phyloP scores from a whole-genome alignment of 1,140 invertebrate genomes.

The Drosophila busckii region DNA sequence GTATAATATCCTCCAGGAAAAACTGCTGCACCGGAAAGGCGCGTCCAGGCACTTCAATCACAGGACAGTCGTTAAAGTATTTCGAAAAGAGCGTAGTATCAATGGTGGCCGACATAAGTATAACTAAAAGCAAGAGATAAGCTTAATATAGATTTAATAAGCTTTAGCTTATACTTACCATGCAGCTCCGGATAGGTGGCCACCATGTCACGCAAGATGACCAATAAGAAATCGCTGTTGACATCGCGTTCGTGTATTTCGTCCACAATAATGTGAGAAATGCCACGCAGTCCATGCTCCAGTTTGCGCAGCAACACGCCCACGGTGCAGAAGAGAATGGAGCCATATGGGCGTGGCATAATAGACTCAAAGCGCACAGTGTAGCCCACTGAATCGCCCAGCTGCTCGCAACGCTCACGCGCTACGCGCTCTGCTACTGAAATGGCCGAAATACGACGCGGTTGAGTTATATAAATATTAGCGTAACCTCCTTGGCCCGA shows the following conservation, averaged over 20 bases:
- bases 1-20: slow-evolving; percentile 93
- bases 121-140: slow-evolving; percentile 80
- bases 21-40: slow-evolving; percentile 91
- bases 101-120: slow-evolving; percentile 98
- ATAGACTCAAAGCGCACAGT: slow-evolving; percentile 95
- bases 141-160: not conserved
- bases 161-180: slow-evolving; percentile 39
- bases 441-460: slow-evolving; percentile 95
- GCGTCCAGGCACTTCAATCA: slow-evolving; percentile 87
- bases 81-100: slow-evolving; percentile 93
- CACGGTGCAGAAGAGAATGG: slow-evolving; percentile 96
- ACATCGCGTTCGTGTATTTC: slow-evolving; percentile 99
- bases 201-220: slow-evolving; percentile 95
- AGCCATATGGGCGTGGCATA: slow-evolving; percentile 93
- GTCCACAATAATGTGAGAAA: slow-evolving; percentile 96
- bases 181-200: slow-evolving; percentile 92
- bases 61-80: slow-evolving; percentile 94
- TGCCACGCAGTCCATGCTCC: slow-evolving; percentile 90
- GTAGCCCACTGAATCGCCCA: slow-evolving; percentile 92
- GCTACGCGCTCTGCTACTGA: slow-evolving; percentile 95
- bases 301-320: slow-evolving; percentile 95
- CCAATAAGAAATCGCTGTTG: slow-evolving; percentile 97
- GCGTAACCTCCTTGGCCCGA: slow-evolving; percentile 90
- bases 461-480: slow-evolving; percentile 95
- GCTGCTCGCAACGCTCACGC: slow-evolving; percentile 88